phyloP scores from a whole-genome alignment of 2,888 invertebrate genomes.

The Incurvaria masculella region DNA sequence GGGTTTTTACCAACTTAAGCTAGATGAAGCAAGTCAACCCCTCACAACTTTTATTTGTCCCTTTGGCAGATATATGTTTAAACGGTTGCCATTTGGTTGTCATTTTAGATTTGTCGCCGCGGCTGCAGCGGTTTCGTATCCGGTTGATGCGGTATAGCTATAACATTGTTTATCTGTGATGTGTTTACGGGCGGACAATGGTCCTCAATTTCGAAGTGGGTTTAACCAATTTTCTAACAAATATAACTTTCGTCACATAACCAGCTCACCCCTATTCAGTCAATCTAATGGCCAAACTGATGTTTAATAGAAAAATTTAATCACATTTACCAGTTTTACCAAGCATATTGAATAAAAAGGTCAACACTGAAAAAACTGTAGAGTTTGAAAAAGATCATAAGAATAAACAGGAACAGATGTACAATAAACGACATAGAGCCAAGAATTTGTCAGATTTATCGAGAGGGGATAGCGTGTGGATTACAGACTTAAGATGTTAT shows the following conservation, averaged over 20 bases:
- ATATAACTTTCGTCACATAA: slow-evolving; percentile 1
- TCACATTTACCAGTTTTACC: neutral
- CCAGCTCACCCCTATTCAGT: slow-evolving; percentile 2
- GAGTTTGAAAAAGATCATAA: too few species aligned
- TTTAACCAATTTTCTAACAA: slow-evolving; percentile 5
- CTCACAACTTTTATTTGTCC: slow-evolving; percentile 6
- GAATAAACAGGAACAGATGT: too few species aligned
- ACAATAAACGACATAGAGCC: too few species aligned
- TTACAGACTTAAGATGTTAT: too few species aligned
- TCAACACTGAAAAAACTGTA: too few species aligned
- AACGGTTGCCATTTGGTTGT: slow-evolving; percentile 4
- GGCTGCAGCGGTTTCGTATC: slow-evolving; percentile 13
- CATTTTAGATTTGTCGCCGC: slow-evolving; percentile 8
- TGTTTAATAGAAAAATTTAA: slow-evolving; percentile 1
- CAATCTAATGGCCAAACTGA: slow-evolving; percentile 2
- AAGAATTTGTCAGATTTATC: too few species aligned
- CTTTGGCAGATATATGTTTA: slow-evolving; percentile 5
- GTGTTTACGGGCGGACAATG: slow-evolving; percentile 6
- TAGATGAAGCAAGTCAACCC: too few species aligned
- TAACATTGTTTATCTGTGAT: slow-evolving; percentile 10
- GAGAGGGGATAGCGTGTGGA: too few species aligned
- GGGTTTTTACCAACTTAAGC: too few species aligned
- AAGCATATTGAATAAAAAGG: too few species aligned
- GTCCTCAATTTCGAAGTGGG: slow-evolving; percentile 4
- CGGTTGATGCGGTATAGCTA: slow-evolving; percentile 16